These are phyloP conservation scores for Distichodus sexfasciatus DNA, from an alignment of 2,797 vertebrate genomes.

Conservation along the genomic window DNA sequence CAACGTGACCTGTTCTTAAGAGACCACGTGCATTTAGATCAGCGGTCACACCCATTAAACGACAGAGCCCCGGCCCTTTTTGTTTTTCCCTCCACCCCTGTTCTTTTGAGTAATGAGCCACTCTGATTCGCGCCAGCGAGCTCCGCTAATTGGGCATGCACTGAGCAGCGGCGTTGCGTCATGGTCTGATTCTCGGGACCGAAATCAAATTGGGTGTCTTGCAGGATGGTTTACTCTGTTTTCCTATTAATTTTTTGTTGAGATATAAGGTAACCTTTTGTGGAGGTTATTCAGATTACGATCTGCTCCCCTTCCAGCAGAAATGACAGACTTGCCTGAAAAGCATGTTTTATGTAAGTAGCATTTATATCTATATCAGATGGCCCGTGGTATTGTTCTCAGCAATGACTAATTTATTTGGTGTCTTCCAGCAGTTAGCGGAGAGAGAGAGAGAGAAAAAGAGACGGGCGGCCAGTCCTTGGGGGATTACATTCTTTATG, in stretches of 20 bases:
- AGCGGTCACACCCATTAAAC: constrained; percentile 20
- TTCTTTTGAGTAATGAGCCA: constrained; percentile 27
- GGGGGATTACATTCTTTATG: constrained; percentile 14
- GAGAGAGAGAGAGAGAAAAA: no score
- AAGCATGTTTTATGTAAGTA: constrained; percentile 4
- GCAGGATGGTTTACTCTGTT: background rate
- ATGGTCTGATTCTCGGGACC: background rate
- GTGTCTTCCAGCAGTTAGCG: constrained; percentile 40
- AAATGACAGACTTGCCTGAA: background rate
- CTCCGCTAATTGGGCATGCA: constrained; percentile 26
- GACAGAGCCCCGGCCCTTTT: background rate
- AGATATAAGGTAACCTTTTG: constrained; percentile 8
- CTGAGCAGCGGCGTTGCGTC: background rate
- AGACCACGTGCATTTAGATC: constrained; percentile 4
- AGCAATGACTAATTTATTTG: constrained; percentile 37
- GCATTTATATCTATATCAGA: constrained; percentile 17
- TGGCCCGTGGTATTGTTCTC: constrained; percentile 8
- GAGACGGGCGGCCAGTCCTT: constrained; percentile 24
- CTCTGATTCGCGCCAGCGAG: background rate
- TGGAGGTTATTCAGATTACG: background rate
- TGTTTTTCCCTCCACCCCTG: no score
- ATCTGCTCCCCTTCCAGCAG: constrained; percentile 4
- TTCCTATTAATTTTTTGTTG: constrained; percentile 16
- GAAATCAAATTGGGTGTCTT: background rate
- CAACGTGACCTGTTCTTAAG: constrained; percentile 38